Conservation (phyloP, 2,888 invertebrate species). For the Marronus borbonicus region DNA sequence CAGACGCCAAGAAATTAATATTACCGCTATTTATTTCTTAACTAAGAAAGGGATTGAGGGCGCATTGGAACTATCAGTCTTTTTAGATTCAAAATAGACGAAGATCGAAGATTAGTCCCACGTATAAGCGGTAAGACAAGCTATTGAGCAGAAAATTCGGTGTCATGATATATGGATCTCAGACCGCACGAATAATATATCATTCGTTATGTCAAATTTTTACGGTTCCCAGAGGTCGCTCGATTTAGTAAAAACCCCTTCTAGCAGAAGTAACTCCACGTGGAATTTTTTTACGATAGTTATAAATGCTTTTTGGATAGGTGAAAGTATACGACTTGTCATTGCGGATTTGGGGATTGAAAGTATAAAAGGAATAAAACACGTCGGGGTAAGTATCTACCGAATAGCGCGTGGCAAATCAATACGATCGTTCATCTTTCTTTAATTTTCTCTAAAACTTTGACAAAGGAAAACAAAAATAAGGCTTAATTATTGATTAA, state of each 20-base stretch:
- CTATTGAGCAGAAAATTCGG: slow-evolving; percentile 50
- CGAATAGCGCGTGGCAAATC: no score
- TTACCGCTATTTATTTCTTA: no score
- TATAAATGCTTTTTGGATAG: slow-evolving; percentile 16
- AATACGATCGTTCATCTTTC: no score
- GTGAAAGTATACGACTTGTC: slow-evolving; percentile 11
- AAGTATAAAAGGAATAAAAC: neutral
- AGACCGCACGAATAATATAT: slow-evolving; percentile 48
- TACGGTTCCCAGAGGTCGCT: slow-evolving; percentile 45
- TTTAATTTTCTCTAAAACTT: no score
- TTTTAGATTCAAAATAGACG: slow-evolving; percentile 13
- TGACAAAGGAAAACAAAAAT: no score
- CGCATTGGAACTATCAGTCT: neutral
- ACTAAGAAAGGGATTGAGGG: no score
- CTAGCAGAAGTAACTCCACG: slow-evolving; percentile 41
- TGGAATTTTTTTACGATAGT: slow-evolving; percentile 9
- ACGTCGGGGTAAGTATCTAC: no score
- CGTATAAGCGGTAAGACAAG: slow-evolving; percentile 29
- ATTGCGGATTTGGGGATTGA: neutral
- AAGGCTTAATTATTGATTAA: no score
- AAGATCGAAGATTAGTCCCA: slow-evolving; percentile 21
- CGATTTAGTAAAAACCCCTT: slow-evolving; percentile 48
- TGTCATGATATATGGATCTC: slow-evolving; percentile 48
- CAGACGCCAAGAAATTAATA: neutral
- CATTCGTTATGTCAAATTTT: slow-evolving; percentile 51